A percentile compares a stretch with the other conserved stretches of the same genome.
phyloP scores from a whole-genome alignment of 2,888 invertebrate species.

The Eretmocerus hayati region DNA sequence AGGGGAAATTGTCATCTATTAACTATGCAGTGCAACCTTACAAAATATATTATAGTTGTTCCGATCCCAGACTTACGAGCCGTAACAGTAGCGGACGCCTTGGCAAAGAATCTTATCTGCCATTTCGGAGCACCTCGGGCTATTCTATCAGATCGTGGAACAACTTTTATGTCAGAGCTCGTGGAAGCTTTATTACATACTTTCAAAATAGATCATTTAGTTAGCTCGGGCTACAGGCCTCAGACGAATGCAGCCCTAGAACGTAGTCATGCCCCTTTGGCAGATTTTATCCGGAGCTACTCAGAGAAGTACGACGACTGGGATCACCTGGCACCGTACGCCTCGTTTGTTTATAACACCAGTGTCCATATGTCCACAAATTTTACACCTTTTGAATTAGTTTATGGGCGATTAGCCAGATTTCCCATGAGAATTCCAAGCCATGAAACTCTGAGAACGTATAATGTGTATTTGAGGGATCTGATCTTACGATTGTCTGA shows the following conservation, averaged over 20 bases:
- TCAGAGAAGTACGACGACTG: constrained; percentile 4
- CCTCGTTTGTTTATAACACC: constrained; percentile 5
- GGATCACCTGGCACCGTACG: constrained; percentile 2
- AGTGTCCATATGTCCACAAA: background rate
- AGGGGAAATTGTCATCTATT: constrained; percentile 16
- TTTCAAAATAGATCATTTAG: constrained; percentile 2
- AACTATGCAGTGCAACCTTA: constrained; percentile 10
- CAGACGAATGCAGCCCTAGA: constrained; percentile 6
- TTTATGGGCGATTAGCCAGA: background rate
- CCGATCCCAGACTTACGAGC: background rate
- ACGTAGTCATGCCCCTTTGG: constrained; percentile 2
- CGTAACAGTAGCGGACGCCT: background rate
- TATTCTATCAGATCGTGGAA: constrained; percentile 5
- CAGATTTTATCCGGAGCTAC: constrained; percentile 1
- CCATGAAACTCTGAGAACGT: background rate
- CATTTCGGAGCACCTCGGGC: constrained; percentile 1
- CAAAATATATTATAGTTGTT: background rate
- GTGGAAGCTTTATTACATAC: background rate
- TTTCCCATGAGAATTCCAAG: background rate
- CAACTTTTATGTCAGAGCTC: background rate
- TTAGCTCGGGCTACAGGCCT: background rate
- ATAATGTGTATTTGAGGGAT: background rate
- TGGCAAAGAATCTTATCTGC: background rate
- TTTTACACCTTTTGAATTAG: background rate
- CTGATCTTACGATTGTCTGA: background rate